Conservation (phyloP, 2,113 vertebrate genomes). For the Oceanites oceanicus region DNA sequence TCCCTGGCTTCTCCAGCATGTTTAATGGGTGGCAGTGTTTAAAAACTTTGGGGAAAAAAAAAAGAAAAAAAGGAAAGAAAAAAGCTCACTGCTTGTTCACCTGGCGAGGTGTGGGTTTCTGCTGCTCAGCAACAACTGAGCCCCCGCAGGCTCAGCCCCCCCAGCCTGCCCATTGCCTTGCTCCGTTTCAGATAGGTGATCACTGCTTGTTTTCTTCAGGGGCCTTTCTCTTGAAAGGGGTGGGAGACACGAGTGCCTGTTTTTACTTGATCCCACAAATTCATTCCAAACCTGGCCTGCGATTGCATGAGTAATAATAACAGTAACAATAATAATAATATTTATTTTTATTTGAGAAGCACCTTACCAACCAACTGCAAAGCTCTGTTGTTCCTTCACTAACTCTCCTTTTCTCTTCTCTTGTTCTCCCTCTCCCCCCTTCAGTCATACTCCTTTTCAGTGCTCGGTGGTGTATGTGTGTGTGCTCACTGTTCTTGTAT, state of each 20-base stretch:
- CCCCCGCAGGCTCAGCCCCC: background rate
- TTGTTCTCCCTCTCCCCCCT: constrained; percentile 65
- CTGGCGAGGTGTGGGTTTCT: background rate
- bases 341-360: constrained; percentile 74
- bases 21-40: background rate
- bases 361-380: constrained; percentile 75
- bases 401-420: constrained; percentile 68
- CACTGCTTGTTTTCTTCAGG: constrained; percentile 38
- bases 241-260: constrained; percentile 72
- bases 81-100: background rate
- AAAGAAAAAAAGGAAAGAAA: background rate
- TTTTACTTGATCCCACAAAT: constrained; percentile 65
- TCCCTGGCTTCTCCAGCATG: background rate
- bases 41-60: background rate
- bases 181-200: background rate
- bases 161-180: background rate
- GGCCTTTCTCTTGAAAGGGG: constrained; percentile 60
- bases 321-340: constrained; percentile 22
- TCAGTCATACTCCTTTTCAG: constrained; percentile 69
- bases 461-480: constrained; percentile 92
- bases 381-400: constrained; percentile 72
- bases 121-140: background rate
- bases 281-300: constrained; percentile 76
- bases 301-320: constrained; percentile 78
- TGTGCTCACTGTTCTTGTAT: constrained; percentile 95